Conservation (phyloP, 2,113 vertebrate species). For the Ursus arctos region DNA sequence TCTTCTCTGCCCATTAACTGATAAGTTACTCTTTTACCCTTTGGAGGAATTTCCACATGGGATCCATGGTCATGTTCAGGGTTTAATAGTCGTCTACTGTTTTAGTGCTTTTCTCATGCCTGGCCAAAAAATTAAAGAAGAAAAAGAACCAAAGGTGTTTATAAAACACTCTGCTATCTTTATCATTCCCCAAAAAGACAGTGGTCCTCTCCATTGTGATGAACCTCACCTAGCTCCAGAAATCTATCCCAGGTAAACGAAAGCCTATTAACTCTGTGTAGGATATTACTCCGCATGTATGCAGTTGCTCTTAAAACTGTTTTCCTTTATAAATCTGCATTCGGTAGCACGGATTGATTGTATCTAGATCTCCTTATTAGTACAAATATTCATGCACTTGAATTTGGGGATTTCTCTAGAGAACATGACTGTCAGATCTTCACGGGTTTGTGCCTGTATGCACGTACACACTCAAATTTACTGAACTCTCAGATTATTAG, state of each 20-base stretch:
- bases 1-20: not conserved
- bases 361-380: not conserved
- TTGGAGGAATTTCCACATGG: not conserved
- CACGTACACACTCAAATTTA: not conserved
- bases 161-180: not conserved
- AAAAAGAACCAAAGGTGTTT: not conserved
- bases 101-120: not conserved
- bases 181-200: not conserved
- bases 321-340: not conserved
- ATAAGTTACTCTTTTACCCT: not conserved
- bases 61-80: not conserved
- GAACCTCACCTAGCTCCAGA: not conserved
- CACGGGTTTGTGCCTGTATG: not conserved
- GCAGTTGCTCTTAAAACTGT: not conserved
- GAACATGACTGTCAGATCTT: not conserved
- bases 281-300: not conserved
- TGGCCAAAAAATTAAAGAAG: not conserved
- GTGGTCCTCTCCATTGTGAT: not conserved
- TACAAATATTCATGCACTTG: not conserved
- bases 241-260: not conserved
- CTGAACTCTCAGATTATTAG: not conserved
- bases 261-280: not conserved
- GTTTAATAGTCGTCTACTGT: not conserved
- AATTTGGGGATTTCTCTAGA: constrained; percentile 28
- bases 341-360: not conserved